These are phyloP conservation scores for Chaenodraco wilsoni DNA, from an alignment of 2,797 vertebrate species.

Conservation along the genomic window DNA sequence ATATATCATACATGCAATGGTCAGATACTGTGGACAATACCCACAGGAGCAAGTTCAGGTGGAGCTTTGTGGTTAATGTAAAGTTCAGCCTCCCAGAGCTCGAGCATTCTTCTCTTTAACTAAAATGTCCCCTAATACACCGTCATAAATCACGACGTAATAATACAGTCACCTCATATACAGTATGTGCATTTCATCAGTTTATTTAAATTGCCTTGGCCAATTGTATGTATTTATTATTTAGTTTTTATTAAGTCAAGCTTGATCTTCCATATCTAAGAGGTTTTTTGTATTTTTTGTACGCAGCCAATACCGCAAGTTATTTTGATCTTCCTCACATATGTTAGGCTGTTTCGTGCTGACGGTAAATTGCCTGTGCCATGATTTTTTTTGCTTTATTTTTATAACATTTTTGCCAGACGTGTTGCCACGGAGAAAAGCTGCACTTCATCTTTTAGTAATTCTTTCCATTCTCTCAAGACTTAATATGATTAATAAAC, in stretches of 20 bases:
- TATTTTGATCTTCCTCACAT: neutral
- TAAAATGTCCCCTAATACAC: no score
- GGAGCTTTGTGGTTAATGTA: neutral
- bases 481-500: conserved; percentile 1
- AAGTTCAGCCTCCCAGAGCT: no score
- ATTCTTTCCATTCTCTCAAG: conserved; percentile 3
- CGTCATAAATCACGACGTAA: neutral
- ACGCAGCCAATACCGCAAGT: neutral
- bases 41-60: neutral
- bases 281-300: neutral
- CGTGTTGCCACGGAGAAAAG: no score
- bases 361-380: neutral
- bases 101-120: no score
- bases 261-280: conserved; percentile 15
- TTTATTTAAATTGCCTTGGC: neutral
- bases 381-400: no score
- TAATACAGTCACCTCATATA: neutral
- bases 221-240: neutral
- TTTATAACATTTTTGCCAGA: no score
- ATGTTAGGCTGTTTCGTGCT: neutral
- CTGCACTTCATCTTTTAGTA: neutral
- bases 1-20: no score
- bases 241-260: neutral
- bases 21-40: no score
- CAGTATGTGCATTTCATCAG: neutral